Percentiles rank a stretch among this genome's conserved stretches.
Conservation (phyloP, 1,140 invertebrate genomes). For the Apocrypta bakeri region DNA sequence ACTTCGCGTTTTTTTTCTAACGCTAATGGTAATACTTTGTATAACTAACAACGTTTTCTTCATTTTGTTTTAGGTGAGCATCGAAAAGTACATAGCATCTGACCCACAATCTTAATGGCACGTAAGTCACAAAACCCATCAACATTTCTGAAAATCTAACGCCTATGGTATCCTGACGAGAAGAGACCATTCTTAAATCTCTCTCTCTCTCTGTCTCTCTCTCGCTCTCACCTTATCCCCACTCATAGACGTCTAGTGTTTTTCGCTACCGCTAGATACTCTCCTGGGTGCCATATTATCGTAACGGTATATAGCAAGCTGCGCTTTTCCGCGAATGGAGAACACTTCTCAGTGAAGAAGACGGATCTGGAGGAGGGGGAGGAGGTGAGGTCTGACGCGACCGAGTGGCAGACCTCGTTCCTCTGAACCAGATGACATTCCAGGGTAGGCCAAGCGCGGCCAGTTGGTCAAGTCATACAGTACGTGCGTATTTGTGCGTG, state of each 20-base stretch:
- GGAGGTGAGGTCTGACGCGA: conserved; percentile 17
- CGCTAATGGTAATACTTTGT: neutral
- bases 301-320: conserved; percentile 35
- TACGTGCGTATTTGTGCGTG: neutral
- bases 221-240: no score
- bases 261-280: conserved; percentile 18
- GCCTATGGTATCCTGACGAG: neutral
- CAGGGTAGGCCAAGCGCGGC: conserved; percentile 26
- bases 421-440: conserved; percentile 44
- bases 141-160: neutral
- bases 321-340: conserved; percentile 47
- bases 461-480: neutral
- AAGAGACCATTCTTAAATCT: neutral
- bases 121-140: neutral
- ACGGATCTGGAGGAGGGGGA: neutral
- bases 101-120: neutral
- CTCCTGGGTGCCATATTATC: conserved; percentile 42
- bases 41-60: neutral
- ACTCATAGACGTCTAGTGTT: neutral
- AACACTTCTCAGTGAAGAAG: neutral
- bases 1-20: neutral
- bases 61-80: neutral
- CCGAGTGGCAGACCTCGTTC: conserved; percentile 10
- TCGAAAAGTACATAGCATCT: neutral
- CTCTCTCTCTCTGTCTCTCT: no score